phyloP scores from a whole-genome alignment of 2,888 invertebrate genomes.

The Amphipoea oculea region DNA sequence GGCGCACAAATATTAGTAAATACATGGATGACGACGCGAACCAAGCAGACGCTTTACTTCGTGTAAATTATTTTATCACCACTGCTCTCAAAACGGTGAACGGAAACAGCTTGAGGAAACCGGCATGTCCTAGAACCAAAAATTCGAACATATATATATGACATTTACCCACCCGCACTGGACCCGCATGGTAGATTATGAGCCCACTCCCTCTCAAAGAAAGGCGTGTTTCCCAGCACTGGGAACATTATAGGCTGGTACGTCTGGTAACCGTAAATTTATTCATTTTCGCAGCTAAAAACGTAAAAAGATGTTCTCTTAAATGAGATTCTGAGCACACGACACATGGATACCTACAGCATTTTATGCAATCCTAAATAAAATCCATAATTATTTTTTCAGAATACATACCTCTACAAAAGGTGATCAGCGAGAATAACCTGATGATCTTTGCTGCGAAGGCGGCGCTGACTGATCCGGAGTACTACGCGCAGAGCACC shows the following conservation, averaged over 20 bases:
- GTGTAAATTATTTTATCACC: too few relatives aligned
- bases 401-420: constrained; percentile 72
- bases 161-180: too few relatives aligned
- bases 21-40: neutral
- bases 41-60: too few relatives aligned
- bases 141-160: too few relatives aligned
- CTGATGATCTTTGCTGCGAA: constrained; percentile 67
- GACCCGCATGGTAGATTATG: too few relatives aligned
- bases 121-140: too few relatives aligned
- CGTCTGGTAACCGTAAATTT: neutral
- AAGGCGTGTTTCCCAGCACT: too few relatives aligned
- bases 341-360: too few relatives aligned
- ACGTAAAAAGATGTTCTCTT: neutral
- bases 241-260: neutral
- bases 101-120: too few relatives aligned
- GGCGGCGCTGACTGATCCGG: constrained; percentile 65
- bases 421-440: constrained; percentile 65
- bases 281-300: neutral
- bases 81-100: too few relatives aligned
- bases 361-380: neutral
- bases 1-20: neutral
- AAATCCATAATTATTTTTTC: constrained; percentile 8
- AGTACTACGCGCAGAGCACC: constrained; percentile 68
- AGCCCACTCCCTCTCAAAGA: too few relatives aligned
- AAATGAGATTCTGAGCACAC: neutral